A percentile compares a stretch with the other conserved stretches of the same genome.
Evolutionary conservation across 2,888 invertebrate species (phyloP).

Genomic region (Autographa gamma): DNA sequence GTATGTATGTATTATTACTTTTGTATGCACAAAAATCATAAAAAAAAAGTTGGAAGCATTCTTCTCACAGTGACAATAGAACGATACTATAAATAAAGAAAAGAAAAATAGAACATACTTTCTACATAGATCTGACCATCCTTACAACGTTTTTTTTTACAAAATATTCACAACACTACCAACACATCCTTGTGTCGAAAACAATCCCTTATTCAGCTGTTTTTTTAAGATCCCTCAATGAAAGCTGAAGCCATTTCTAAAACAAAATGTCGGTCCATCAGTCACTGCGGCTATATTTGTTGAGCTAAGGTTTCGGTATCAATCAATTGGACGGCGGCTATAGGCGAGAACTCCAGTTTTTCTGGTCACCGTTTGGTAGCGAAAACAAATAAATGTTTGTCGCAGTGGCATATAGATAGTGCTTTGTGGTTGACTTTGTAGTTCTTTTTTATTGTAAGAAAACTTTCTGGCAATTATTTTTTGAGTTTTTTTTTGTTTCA

Average conservation of each 20-base stretch:
- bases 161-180: background rate
- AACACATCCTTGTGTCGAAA: background rate
- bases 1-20: too few species aligned
- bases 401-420: background rate
- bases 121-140: too few species aligned
- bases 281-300: conserved; percentile 9
- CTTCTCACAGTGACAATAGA: too few species aligned
- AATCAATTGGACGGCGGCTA: conserved; percentile 12
- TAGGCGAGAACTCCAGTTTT: background rate
- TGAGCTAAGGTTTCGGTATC: conserved; percentile 17
- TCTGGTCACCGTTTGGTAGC: background rate
- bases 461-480: too few species aligned
- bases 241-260: conserved; percentile 11
- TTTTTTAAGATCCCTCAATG: background rate
- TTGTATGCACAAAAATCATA: too few species aligned
- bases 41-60: too few species aligned
- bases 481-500: too few species aligned
- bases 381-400: background rate
- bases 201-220: background rate
- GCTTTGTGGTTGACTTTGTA: background rate
- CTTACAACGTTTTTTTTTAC: background rate
- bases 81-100: too few species aligned
- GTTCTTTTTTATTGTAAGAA: too few species aligned
- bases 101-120: too few species aligned
- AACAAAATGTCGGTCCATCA: conserved; percentile 17